Percentiles rank a stretch among this genome's conserved stretches.
Conservation (phyloP, 2,797 vertebrate species). For the Philypnodon macrostomus region DNA sequence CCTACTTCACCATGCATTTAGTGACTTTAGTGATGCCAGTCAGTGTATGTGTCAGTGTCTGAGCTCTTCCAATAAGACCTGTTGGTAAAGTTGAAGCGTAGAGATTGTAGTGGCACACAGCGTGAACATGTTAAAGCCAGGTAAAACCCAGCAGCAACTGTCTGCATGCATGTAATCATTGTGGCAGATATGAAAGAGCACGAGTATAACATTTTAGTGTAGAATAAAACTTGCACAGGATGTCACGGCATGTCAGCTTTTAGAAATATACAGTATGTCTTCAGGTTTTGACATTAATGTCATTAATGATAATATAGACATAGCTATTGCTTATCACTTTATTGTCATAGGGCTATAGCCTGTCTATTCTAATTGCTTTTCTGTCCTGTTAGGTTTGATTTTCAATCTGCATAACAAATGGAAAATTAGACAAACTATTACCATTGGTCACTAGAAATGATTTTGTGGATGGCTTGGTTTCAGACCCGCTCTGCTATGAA, state of each 20-base stretch:
- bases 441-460: too few species aligned
- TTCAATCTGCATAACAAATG: too few species aligned
- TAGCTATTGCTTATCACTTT: too few species aligned
- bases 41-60: constrained; percentile 1
- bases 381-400: too few species aligned
- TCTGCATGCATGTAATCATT: constrained; percentile 7
- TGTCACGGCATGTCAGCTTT: constrained; percentile 1
- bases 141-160: constrained; percentile 10
- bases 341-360: too few species aligned
- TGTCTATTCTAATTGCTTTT: too few species aligned
- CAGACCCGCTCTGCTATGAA: too few species aligned
- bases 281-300: too few species aligned
- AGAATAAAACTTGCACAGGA: neutral
- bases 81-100: constrained; percentile 5
- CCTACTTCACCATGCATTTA: neutral
- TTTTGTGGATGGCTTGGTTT: too few species aligned
- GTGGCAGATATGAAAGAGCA: constrained; percentile 10
- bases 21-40: constrained; percentile 1
- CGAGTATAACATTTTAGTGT: neutral
- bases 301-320: too few species aligned
- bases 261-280: too few species aligned
- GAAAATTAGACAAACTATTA: too few species aligned
- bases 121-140: constrained; percentile 8
- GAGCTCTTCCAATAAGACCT: neutral
- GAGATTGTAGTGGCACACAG: constrained; percentile 5